These are phyloP conservation scores for Phrynocephalus vlangalii DNA, from an alignment of 2,797 vertebrate genomes.

Conservation along the genomic window DNA sequence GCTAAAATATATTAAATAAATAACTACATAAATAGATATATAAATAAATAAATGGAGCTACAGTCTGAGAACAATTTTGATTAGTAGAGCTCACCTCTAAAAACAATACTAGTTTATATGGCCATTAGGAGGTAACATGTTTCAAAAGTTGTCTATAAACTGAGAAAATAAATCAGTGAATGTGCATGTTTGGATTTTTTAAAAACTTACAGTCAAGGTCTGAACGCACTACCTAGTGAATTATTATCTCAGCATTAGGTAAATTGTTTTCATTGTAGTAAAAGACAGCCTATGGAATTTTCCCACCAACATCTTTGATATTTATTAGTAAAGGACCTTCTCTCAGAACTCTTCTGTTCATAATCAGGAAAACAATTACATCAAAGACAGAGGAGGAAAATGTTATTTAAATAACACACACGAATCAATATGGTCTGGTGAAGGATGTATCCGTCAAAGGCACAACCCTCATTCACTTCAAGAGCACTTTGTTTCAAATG, in stretches of 20 bases:
- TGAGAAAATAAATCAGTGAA: not conserved
- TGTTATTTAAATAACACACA: not conserved
- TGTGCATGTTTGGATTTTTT: not conserved
- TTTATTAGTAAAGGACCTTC: constrained; percentile 2
- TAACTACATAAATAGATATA: no score
- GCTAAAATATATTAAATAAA: not conserved
- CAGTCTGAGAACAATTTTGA: not conserved
- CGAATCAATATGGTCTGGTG: no score
- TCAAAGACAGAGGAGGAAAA: no score
- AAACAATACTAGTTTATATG: not conserved
- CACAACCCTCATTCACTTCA: not conserved
- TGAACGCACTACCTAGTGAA: not conserved
- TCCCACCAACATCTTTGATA: constrained; percentile 9
- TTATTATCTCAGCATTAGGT: not conserved
- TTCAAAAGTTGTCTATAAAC: not conserved
- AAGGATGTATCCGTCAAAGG: not conserved
- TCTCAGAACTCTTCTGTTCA: not conserved
- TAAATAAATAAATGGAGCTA: not conserved
- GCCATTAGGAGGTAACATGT: not conserved
- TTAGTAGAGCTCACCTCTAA: not conserved
- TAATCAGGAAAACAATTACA: constrained; percentile 21
- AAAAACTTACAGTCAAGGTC: not conserved
- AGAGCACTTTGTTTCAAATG: not conserved
- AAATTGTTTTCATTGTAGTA: not conserved
- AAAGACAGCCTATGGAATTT: not conserved